Evolutionary conservation across 2,113 vertebrate species (phyloP).

Genomic region (Calypte anna): DNA sequence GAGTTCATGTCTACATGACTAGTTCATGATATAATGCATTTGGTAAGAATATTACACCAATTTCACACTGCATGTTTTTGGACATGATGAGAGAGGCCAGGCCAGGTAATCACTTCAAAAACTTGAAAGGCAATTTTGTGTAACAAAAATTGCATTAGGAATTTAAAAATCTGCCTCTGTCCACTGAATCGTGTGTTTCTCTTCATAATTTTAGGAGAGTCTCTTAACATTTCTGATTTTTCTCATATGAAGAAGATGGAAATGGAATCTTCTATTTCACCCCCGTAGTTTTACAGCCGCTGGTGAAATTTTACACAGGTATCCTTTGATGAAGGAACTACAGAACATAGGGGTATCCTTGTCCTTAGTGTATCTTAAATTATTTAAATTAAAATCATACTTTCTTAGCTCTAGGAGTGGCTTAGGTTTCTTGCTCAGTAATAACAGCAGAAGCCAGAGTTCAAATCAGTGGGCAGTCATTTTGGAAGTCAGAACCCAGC

Average conservation of each 20-base stretch:
- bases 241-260: neutral
- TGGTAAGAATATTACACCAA: neutral
- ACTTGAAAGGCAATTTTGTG: neutral
- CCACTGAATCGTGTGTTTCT: neutral
- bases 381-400: neutral
- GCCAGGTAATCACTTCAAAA: neutral
- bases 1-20: neutral
- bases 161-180: neutral
- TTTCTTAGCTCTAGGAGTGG: neutral
- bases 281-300: neutral
- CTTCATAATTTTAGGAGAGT: rapidly evolving
- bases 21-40: neutral
- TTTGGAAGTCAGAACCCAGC: neutral
- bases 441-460: neutral
- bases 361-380: too few species aligned
- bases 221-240: neutral
- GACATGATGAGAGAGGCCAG: neutral
- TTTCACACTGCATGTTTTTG: neutral
- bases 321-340: neutral
- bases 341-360: neutral
- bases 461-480: neutral
- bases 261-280: neutral
- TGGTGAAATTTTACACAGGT: neutral
- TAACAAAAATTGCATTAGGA: neutral
- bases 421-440: neutral